A percentile compares a stretch with the other conserved stretches of the same genome.
phyloP scores from a whole-genome alignment of 2,888 invertebrate species.

The Polymixis flavicincta region DNA sequence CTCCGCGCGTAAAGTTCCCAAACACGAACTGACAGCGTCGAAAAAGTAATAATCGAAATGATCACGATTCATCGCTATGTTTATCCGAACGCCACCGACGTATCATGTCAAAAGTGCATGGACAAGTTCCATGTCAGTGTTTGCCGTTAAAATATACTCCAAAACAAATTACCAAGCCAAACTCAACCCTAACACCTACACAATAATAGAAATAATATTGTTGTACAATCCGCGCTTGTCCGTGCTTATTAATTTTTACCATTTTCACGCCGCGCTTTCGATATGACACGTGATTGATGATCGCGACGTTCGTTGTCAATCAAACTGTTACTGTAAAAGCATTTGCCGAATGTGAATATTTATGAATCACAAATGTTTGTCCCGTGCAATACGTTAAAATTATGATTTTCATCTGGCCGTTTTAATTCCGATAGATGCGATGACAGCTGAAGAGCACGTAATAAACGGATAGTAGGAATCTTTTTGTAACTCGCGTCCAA shows the following conservation, averaged over 20 bases:
- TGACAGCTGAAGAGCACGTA: slow-evolving; percentile 68
- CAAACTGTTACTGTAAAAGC: slow-evolving; percentile 84
- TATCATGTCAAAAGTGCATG: slow-evolving; percentile 83
- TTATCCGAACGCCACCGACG: slow-evolving; percentile 71
- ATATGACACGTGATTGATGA: slow-evolving; percentile 85
- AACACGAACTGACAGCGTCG: slow-evolving; percentile 73
- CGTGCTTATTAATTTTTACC: slow-evolving; percentile 73
- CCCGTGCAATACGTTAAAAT: slow-evolving; percentile 80
- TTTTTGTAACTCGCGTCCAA: slow-evolving; percentile 83
- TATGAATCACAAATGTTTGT: slow-evolving; percentile 78
- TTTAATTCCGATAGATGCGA: slow-evolving; percentile 82
- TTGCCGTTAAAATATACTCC: slow-evolving; percentile 62
- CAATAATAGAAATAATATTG: slow-evolving; percentile 56
- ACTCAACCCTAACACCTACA: slow-evolving; percentile 56
- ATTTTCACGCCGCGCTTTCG: slow-evolving; percentile 78
- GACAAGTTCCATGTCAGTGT: slow-evolving; percentile 77
- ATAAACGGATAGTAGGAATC: slow-evolving; percentile 80
- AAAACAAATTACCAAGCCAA: slow-evolving; percentile 57
- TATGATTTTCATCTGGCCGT: slow-evolving; percentile 72
- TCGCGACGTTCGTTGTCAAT: slow-evolving; percentile 85
- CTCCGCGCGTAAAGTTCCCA: slow-evolving; percentile 66
- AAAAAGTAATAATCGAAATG: slow-evolving; percentile 78
- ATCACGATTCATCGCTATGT: slow-evolving; percentile 75
- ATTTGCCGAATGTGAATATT: slow-evolving; percentile 86
- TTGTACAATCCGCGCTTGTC: slow-evolving; percentile 53